Evolutionary conservation across 2,113 vertebrate species (phyloP).

Genomic region (Actinemys pallida): DNA sequence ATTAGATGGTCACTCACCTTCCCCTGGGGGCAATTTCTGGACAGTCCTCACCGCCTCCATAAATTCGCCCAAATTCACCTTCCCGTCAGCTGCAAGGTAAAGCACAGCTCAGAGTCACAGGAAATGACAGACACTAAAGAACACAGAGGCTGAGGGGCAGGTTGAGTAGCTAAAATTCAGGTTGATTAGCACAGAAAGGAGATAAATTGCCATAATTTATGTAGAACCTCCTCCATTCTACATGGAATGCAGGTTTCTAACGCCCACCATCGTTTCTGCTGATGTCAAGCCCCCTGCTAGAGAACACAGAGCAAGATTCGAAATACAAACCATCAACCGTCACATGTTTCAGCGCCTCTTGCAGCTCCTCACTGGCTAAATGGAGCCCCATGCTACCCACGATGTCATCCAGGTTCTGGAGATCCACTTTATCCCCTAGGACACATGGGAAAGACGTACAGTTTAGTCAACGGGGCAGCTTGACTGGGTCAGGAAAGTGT

Average conservation of each 20-base stretch:
- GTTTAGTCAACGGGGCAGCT: neutral
- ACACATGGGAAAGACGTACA: neutral
- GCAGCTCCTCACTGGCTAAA: neutral
- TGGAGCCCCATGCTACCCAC: neutral
- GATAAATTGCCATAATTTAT: too few species aligned
- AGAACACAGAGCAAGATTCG: neutral
- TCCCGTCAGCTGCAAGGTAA: constrained; percentile 20
- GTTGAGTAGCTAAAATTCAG: too few species aligned
- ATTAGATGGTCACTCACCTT: constrained; percentile 12
- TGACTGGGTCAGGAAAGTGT: neutral
- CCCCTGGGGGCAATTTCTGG: neutral
- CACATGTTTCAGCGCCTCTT: neutral
- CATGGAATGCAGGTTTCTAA: neutral
- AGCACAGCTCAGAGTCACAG: neutral
- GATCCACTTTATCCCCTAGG: neutral
- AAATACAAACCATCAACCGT: constrained; percentile 13
- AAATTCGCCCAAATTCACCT: neutral
- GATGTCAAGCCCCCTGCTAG: neutral
- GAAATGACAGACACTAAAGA: too few species aligned
- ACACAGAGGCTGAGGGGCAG: too few species aligned
- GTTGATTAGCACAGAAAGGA: too few species aligned
- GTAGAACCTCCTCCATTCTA: too few species aligned
- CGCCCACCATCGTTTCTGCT: neutral
- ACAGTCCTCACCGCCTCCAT: neutral
- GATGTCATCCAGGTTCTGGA: neutral